A percentile compares a stretch with the other conserved stretches of the same genome.
Conservation (phyloP, 2,888 invertebrate genomes). For the Cryptops parisi region DNA sequence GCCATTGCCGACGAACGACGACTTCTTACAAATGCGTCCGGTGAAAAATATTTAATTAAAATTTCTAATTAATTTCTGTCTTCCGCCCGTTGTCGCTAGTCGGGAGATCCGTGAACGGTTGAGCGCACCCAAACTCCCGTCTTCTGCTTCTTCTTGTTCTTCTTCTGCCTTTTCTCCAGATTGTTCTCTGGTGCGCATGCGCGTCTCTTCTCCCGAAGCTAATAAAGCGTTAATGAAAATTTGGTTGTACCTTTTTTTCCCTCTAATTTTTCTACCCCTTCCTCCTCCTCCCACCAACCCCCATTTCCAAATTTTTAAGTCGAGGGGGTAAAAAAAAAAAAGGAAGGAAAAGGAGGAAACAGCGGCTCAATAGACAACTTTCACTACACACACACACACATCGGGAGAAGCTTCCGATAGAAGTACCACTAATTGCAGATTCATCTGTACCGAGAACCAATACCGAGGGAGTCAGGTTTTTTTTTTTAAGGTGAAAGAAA, state of each 20-base stretch:
- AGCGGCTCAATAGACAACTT: no score
- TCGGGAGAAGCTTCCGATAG: background rate
- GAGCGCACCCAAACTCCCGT: constrained; percentile 1
- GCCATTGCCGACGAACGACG: background rate
- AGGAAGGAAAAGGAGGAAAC: background rate
- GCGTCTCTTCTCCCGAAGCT: constrained; percentile 3
- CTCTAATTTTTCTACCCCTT: background rate
- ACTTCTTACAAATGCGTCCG: background rate
- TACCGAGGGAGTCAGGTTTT: constrained; percentile 4
- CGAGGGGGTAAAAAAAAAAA: constrained; percentile 3
- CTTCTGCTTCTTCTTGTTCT: background rate
- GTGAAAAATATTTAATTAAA: constrained; percentile 16
- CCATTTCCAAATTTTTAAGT: constrained; percentile 1
- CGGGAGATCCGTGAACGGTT: background rate
- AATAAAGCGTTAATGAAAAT: constrained; percentile 14
- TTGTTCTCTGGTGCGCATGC: background rate
- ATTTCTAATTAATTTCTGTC: constrained; percentile 16
- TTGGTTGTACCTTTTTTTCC: constrained; percentile 10
- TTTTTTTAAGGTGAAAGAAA: background rate
- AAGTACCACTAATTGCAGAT: constrained; percentile 9
- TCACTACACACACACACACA: background rate
- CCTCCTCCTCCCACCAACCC: background rate
- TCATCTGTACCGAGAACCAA: constrained; percentile 12
- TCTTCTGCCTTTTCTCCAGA: background rate
- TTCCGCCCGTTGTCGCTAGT: constrained; percentile 13